Percentiles rank a stretch among this genome's conserved stretches.
These are phyloP conservation scores for Hylaeus anthracinus DNA, from an alignment of 1,140 invertebrate species.

Conservation along the genomic window DNA sequence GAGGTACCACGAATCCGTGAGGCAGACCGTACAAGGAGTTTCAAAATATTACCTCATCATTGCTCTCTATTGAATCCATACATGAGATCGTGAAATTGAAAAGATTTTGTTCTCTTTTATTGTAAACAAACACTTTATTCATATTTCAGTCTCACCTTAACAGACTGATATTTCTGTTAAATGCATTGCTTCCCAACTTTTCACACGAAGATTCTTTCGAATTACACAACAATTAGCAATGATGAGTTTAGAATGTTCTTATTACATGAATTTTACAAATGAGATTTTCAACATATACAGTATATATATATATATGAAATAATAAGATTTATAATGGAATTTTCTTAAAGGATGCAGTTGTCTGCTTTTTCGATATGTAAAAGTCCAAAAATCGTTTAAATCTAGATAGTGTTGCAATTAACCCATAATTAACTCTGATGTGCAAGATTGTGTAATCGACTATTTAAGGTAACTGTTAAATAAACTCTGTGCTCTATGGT, in stretches of 20 bases:
- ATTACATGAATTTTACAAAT: constrained; percentile 36
- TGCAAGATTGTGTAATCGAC: constrained; percentile 7
- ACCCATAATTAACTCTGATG: constrained; percentile 21
- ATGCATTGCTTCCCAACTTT: constrained; percentile 3
- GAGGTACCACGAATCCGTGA: too few species aligned
- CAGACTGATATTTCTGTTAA: constrained; percentile 6
- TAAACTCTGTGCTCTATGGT: constrained; percentile 28
- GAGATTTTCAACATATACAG: constrained; percentile 23
- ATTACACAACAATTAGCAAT: constrained; percentile 40
- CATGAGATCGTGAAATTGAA: constrained; percentile 2
- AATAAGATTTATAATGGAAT: constrained; percentile 13
- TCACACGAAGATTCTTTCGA: constrained; percentile 4
- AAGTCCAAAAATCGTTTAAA: constrained; percentile 57
- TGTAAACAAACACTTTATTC: constrained; percentile 23
- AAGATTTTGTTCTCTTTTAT: constrained; percentile 10
- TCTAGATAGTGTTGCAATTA: constrained; percentile 33
- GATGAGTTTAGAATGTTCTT: constrained; percentile 39
- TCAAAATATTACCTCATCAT: constrained; percentile 42
- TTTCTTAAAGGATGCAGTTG: constrained; percentile 29
- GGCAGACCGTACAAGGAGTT: constrained; percentile 24
- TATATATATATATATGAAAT: constrained; percentile 8
- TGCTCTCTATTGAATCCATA: constrained; percentile 21
- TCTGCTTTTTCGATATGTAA: constrained; percentile 67
- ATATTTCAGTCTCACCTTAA: constrained; percentile 5
- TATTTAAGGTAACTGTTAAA: constrained; percentile 26